Base-by-base conservation (phyloP, 2,113 vertebrate genomes). In the Pipa parva region DNA sequence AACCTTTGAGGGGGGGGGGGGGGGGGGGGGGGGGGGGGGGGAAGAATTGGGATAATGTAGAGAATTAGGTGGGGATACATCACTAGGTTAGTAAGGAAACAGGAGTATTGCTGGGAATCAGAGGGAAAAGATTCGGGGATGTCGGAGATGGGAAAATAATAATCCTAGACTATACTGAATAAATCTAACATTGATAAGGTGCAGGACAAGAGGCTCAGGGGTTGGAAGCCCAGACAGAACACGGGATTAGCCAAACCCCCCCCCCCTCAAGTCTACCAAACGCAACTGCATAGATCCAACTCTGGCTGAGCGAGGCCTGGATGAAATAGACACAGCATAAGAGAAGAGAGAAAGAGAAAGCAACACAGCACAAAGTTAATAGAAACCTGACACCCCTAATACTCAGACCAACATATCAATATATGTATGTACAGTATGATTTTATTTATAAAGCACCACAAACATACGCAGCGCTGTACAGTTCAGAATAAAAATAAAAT, bases 271-370 rank as follows among this genome's bases (percentile, higher is more conserved):
- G 17, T 2, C 63, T 67, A 87, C 87, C 84, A 89, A 88, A 98
- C 93, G 87, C 92, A 95, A 99, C 96, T 97, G 94, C 93, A 89
- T 94, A 93, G 87, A 97, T 93, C 96, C 95, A 97, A 78, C 90
- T 96, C 85, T 97, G 95, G 88, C 94, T 97, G 90, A 98, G 87
- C 76, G 94, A 93, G 81, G 94, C 95, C 96, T 99, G 93, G 88
- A 81, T 84, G 84, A 85, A 85, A 80, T 90, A 77, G 63, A 67
- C 83, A 87, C 81, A n/a, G 93, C 92, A 2, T 90, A 88, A 83
- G 78, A 78, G 81, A 81, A 84, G 72, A 84, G 80, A 82, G 73
- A 83, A 61, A 71, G 52, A 79, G 63, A 63, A 65, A 56, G 69
- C 59, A 31, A 27, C 46, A 73, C 18, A 25, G 8, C 15, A 36